Conservation (phyloP, 2,113 vertebrate genomes). For the Helogale parvula region DNA sequence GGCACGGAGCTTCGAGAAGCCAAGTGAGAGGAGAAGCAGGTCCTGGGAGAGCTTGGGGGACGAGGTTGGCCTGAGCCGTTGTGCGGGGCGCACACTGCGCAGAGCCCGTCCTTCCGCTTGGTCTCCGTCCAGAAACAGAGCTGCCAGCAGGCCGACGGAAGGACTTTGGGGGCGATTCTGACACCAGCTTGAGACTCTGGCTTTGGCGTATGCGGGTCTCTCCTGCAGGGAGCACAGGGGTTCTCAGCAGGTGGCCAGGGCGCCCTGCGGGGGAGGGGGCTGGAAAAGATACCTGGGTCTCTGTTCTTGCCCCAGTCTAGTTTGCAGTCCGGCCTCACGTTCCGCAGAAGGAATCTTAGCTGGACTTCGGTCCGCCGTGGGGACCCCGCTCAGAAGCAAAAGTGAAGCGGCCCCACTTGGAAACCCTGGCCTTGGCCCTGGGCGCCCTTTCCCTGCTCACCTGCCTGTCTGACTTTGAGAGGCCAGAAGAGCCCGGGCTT, state of each 20-base stretch:
- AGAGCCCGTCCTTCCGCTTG: neutral
- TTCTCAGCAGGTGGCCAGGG: neutral
- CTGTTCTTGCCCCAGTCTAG: neutral
- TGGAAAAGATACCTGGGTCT: neutral
- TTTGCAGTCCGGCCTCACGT: neutral
- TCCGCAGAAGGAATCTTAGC: conserved; percentile 10
- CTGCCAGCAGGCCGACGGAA: neutral
- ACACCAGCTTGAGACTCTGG: neutral
- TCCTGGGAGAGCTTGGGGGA: neutral
- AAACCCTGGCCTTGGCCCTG: neutral
- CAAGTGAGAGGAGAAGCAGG: neutral
- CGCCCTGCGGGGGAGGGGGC: neutral
- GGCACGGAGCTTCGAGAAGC: conserved; percentile 29
- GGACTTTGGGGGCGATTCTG: neutral
- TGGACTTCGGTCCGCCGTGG: neutral
- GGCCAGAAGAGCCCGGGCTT: neutral
- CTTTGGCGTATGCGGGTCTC: neutral
- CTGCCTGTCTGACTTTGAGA: neutral
- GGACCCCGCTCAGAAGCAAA: neutral
- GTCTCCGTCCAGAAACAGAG: neutral
- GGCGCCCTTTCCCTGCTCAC: neutral
- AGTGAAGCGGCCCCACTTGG: neutral
- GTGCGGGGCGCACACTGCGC: neutral
- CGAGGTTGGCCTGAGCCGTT: neutral
- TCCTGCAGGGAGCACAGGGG: neutral